These are phyloP conservation scores for Rhea pennata DNA, from an alignment of 2,113 vertebrate species.

Conservation along the genomic window DNA sequence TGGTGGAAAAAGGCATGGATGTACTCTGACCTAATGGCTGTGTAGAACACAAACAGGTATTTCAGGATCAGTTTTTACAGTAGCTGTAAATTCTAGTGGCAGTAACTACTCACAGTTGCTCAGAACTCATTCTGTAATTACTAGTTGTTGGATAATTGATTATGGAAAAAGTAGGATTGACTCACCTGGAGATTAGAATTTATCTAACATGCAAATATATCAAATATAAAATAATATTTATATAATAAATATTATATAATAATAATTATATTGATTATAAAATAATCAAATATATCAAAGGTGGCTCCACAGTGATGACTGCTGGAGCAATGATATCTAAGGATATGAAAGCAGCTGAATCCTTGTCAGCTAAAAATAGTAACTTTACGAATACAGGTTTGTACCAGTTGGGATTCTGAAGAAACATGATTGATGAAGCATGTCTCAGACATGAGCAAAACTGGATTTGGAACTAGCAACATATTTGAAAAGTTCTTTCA, in stretches of 20 bases:
- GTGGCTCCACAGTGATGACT: neutral
- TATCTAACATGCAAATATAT: neutral
- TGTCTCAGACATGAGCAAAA: neutral
- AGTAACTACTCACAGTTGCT: neutral
- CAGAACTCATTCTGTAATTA: neutral
- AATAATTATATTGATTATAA: no score
- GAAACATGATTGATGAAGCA: neutral
- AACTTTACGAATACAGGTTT: fast-evolving
- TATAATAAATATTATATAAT: no score
- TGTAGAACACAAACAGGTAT: neutral
- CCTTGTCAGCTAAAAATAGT: neutral
- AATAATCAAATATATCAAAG: neutral
- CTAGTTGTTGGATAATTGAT: neutral
- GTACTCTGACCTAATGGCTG: fast-evolving
- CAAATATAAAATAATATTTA: no score
- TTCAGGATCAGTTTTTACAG: neutral
- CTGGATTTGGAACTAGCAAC: neutral
- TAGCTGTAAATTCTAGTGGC: neutral
- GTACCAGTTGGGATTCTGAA: neutral
- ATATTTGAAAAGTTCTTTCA: neutral
- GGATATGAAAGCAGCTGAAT: neutral
- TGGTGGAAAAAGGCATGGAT: neutral
- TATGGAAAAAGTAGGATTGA: neutral
- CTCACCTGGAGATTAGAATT: neutral
- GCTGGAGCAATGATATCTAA: neutral